Evolutionary conservation across 1,140 invertebrate species (phyloP).

Genomic region (Chelonus insularis): DNA sequence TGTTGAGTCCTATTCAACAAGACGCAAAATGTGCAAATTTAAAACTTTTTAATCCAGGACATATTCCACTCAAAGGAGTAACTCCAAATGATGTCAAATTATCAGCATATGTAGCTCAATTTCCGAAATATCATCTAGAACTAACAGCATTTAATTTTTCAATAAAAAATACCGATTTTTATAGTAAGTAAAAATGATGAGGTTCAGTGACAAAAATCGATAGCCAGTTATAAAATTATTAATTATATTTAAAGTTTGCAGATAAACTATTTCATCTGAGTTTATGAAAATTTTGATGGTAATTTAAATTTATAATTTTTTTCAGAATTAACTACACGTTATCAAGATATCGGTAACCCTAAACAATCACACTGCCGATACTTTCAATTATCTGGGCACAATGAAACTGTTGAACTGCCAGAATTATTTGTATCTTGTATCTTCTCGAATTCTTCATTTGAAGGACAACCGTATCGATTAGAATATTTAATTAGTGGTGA

Average conservation of each 20-base stretch:
- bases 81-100: slow-evolving; percentile 38
- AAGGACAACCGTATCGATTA: slow-evolving; percentile 43
- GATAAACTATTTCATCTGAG: no score
- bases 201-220: neutral
- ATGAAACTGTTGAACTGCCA: slow-evolving; percentile 19
- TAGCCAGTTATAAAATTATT: slow-evolving; percentile 6
- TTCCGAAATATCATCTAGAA: slow-evolving; percentile 25
- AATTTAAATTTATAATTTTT: no score
- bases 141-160: slow-evolving; percentile 52
- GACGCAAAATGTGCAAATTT: slow-evolving; percentile 43
- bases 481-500: slow-evolving; percentile 41
- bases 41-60: slow-evolving; percentile 39
- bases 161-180: slow-evolving; percentile 40
- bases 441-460: slow-evolving; percentile 39
- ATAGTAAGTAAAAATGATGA: slow-evolving; percentile 37
- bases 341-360: slow-evolving; percentile 42
- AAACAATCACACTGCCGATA: slow-evolving; percentile 40
- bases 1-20: no score
- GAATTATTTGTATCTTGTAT: slow-evolving; percentile 48
- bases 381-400: slow-evolving; percentile 35
- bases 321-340: slow-evolving; percentile 44
- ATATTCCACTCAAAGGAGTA: slow-evolving; percentile 25
- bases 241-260: slow-evolving; percentile 12
- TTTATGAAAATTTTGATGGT: no score
- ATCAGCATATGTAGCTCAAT: slow-evolving; percentile 39